A percentile compares a stretch with the other conserved stretches of the same genome.
Conservation (phyloP, 2,888 invertebrate species). For the Tipula confusa region DNA sequence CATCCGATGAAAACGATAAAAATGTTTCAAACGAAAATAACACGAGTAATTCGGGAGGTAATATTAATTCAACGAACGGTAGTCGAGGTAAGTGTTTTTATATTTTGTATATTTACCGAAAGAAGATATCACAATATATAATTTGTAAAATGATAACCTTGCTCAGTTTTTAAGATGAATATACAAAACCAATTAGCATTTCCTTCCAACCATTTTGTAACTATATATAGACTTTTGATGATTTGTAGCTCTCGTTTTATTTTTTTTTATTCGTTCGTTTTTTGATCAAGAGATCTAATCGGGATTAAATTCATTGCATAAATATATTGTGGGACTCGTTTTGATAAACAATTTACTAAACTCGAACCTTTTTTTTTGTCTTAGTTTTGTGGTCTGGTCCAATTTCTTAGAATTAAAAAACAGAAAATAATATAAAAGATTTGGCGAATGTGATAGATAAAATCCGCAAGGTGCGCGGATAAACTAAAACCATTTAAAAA, state of each 20-base stretch:
- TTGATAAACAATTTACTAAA: background rate
- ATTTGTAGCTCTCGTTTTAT: background rate
- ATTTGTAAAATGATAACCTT: background rate
- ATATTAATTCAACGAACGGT: constrained; percentile 25
- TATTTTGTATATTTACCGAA: background rate
- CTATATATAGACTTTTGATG: background rate
- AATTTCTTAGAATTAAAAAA: background rate
- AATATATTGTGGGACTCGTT: background rate
- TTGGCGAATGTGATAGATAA: background rate
- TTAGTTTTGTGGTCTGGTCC: background rate
- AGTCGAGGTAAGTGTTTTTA: constrained; percentile 44
- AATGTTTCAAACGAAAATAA: constrained; percentile 47
- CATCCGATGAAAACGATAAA: constrained; percentile 47
- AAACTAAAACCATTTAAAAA: background rate
- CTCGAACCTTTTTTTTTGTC: background rate
- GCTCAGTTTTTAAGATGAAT: background rate
- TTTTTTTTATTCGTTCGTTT: background rate
- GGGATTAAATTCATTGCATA: background rate
- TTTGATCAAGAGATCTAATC: background rate
- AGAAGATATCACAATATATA: background rate
- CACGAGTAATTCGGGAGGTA: background rate
- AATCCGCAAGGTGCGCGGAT: background rate
- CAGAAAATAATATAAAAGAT: background rate
- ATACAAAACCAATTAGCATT: background rate
- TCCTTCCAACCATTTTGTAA: background rate